Percentiles rank a stretch among this genome's conserved stretches.
These are phyloP conservation scores for Tragelaphus buxtoni DNA, from an alignment of 2,113 vertebrate genomes.

Conservation along the genomic window DNA sequence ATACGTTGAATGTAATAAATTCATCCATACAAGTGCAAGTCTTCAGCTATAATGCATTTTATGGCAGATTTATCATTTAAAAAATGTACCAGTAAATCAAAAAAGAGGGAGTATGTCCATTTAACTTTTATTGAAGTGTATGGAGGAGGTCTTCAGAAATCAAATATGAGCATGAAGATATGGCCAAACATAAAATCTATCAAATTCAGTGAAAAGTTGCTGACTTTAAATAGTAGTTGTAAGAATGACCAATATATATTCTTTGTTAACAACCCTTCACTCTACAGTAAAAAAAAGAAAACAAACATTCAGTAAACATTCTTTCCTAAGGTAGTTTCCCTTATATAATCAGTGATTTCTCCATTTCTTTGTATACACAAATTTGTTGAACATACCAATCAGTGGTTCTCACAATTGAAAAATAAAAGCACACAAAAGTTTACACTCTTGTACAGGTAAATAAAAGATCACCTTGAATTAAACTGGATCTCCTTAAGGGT, in stretches of 20 bases:
- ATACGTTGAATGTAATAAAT: conserved; percentile 86
- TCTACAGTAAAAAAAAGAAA: conserved; percentile 89
- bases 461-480: conserved; percentile 93
- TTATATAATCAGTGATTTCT: conserved; percentile 95
- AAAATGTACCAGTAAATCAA: conserved; percentile 93
- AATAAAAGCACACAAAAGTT: conserved; percentile 99
- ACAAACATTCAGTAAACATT: conserved; percentile 98
- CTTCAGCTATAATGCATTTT: conserved; percentile 82
- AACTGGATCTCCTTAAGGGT: conserved; percentile 91
- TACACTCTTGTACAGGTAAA: conserved; percentile 99
- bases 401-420: conserved; percentile 99
- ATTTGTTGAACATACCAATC: conserved; percentile 99
- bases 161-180: conserved; percentile 90
- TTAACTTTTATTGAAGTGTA: conserved; percentile 95
- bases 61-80: conserved; percentile 87
- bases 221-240: conserved; percentile 92
- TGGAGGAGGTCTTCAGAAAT: conserved; percentile 89
- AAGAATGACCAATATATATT: conserved; percentile 95
- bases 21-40: conserved; percentile 90
- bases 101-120: conserved; percentile 90
- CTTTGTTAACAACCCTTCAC: conserved; percentile 92
- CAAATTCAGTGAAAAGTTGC: conserved; percentile 87
- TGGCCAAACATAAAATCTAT: conserved; percentile 89
- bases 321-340: conserved; percentile 97
- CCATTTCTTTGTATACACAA: conserved; percentile 96